phyloP scores from a whole-genome alignment of 2,797 vertebrate species.

The Sebastes elongatus region DNA sequence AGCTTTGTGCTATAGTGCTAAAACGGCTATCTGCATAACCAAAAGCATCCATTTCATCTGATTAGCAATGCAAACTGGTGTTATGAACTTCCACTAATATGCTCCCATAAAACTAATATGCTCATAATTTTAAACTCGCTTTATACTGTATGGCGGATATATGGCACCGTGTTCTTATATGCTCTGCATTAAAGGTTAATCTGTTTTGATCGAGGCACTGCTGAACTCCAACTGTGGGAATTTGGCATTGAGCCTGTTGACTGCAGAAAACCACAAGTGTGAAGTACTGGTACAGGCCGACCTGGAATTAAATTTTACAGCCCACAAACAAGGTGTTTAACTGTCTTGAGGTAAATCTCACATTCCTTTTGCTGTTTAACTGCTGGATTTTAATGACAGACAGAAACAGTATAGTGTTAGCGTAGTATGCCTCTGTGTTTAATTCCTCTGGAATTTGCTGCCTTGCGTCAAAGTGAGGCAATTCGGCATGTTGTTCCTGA shows the following conservation, averaged over 20 bases:
- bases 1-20: background rate
- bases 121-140: background rate
- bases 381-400: constrained; percentile 25
- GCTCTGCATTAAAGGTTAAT: constrained; percentile 48
- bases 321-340: constrained; percentile 62
- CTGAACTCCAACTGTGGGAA: constrained; percentile 34
- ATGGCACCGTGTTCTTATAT: background rate
- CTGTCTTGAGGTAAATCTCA: constrained; percentile 39
- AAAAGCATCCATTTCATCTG: constrained; percentile 5
- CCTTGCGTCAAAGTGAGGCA: background rate
- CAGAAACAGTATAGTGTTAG: constrained; percentile 2
- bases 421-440: background rate
- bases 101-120: constrained; percentile 20
- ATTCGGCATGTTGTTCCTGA: background rate
- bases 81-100: constrained; percentile 5
- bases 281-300: constrained; percentile 41
- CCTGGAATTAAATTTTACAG: constrained; percentile 54
- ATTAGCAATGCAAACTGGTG: constrained; percentile 29
- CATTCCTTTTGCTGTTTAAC: constrained; percentile 33
- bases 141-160: background rate
- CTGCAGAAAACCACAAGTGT: constrained; percentile 37
- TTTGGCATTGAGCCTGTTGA: constrained; percentile 32
- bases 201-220: constrained; percentile 30
- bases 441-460: background rate
- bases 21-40: background rate